Evolutionary conservation across 2,797 vertebrate species (phyloP).

Genomic region (Myiotriccus ornatus): DNA sequence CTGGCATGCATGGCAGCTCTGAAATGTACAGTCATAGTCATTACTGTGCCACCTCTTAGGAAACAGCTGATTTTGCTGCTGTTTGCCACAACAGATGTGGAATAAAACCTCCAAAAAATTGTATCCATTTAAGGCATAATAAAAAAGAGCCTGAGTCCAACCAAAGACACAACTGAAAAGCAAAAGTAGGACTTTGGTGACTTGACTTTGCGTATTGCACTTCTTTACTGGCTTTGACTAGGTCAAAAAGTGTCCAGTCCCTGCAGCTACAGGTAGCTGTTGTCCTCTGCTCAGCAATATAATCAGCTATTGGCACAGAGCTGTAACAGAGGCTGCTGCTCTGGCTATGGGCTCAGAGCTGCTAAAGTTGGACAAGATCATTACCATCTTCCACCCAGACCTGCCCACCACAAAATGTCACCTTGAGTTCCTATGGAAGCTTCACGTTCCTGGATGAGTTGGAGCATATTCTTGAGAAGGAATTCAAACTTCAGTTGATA

Average conservation of each 20-base stretch:
- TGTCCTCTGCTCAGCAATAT: background rate
- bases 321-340: background rate
- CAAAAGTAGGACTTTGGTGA: background rate
- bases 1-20: background rate
- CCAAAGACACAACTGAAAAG: background rate
- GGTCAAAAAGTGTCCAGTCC: accelerated
- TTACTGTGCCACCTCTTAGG: background rate
- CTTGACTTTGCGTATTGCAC: background rate
- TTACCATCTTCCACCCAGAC: background rate
- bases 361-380: background rate
- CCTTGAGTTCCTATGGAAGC: background rate
- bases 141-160: background rate
- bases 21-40: background rate
- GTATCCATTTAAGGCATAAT: background rate
- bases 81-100: background rate
- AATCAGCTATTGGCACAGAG: background rate
- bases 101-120: background rate
- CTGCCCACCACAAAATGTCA: background rate
- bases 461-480: background rate
- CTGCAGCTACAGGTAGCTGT: background rate
- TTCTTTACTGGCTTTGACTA: background rate
- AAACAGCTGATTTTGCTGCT: background rate
- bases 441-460: background rate
- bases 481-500: background rate
- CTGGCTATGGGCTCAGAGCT: background rate